Base-by-base conservation (phyloP, 2,113 vertebrate species). In the Neopipo cinnamomea region DNA sequence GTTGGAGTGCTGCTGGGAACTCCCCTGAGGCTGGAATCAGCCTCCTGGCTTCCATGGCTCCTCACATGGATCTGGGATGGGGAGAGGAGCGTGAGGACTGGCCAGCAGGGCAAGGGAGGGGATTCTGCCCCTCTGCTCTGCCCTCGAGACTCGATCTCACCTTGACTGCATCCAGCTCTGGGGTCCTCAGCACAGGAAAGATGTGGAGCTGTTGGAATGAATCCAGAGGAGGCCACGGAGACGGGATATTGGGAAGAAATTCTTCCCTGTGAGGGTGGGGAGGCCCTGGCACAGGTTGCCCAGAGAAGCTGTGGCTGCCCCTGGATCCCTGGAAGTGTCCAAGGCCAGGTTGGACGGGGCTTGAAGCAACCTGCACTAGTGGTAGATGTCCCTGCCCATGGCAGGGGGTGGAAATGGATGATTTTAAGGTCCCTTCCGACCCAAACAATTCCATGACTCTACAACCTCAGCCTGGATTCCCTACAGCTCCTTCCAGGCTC, bases 331-430 rank as follows among this genome's bases (percentile, higher is more conserved):
- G 37, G 37, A 2, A 81, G 14, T 67, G 44, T 2, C 23, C 39
- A 23, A 46, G 12, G 27, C 33, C 61, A 59, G 46, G 28, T 0
- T 73, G 52, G 42, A 20, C 0, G 0, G 12, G 31, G 22, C 18
- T 44, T 59, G 46, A 53, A 89, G 46, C n/a, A 30, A 0, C 2
- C 1, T 53, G 53, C 9, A 28, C 9, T 0, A 15, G 39, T 46
- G 70, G 11, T 4, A 75, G 11, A 20, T 46, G n/a, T 33, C 35
- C 59, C 70, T 82, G 52, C 19, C 8, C 19, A 6, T 14, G n/a
- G 33, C 44, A 35, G 21, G 9, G 21, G 12, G 8, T n/a, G 61
- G 62, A 5, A 50, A 8, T 59, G 44, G 23, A 20, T 46, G 33
- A 67, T 75, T 89, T 39, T 39, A 28, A 74, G 37, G 46, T 39